These are phyloP conservation scores for Elephas maximus DNA, from an alignment of 2,113 vertebrate species.

Conservation along the genomic window DNA sequence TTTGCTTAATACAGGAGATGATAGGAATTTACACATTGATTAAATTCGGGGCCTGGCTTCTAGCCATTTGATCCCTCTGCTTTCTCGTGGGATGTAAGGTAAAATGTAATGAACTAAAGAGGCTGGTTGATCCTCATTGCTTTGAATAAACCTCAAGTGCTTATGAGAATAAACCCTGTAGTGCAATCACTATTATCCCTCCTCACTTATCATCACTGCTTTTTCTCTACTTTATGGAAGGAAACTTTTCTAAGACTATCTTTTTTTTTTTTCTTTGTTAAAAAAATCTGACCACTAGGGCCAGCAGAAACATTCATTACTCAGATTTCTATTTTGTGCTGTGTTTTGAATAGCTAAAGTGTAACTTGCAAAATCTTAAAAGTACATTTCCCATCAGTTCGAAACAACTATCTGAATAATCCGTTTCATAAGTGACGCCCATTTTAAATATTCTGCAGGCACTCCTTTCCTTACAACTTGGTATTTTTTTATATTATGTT, in stretches of 20 bases:
- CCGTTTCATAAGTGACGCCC: not conserved
- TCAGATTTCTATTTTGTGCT: not conserved
- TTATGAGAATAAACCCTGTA: not conserved
- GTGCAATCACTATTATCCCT: fast-evolving
- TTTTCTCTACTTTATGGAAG: not conserved
- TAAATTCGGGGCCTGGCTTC: not conserved
- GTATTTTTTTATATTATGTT: not conserved
- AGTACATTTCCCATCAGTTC: not conserved
- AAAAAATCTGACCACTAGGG: not conserved
- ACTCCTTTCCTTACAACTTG: not conserved
- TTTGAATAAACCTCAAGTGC: not conserved
- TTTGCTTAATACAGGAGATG: not conserved
- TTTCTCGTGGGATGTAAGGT: not conserved
- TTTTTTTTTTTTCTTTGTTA: not conserved
- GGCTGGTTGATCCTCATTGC: not conserved
- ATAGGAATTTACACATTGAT: not conserved
- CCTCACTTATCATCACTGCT: not conserved
- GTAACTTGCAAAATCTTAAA: not conserved
- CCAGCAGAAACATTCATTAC: not conserved
- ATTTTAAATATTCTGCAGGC: not conserved
- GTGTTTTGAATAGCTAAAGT: not conserved
- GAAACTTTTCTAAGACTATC: not conserved
- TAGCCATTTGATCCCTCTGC: not conserved
- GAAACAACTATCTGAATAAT: not conserved
- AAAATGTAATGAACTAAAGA: not conserved